These are phyloP conservation scores for Campaea margaritaria DNA, from an alignment of 2,888 invertebrate genomes.

Conservation along the genomic window DNA sequence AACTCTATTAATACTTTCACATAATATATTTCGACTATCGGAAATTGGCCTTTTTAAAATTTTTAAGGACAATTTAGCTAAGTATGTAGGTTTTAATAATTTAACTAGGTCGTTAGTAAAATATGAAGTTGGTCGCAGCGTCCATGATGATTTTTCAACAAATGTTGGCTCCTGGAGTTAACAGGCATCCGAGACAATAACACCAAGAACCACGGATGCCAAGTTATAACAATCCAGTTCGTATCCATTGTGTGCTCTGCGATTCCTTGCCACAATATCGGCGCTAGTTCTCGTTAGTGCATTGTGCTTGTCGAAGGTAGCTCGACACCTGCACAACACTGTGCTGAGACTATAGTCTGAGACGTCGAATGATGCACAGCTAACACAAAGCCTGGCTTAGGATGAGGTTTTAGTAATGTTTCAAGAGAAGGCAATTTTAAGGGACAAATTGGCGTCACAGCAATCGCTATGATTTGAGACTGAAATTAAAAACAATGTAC, in stretches of 20 bases:
- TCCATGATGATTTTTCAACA: neutral
- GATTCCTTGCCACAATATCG: neutral
- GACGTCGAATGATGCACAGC: neutral
- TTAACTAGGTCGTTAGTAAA: too few species aligned
- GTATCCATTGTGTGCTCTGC: neutral
- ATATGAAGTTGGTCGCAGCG: too few species aligned
- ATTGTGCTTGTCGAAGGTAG: neutral
- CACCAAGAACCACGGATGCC: neutral
- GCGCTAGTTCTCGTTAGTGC: conserved; percentile 3
- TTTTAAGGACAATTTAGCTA: too few species aligned
- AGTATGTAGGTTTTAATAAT: too few species aligned
- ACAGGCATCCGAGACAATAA: neutral
- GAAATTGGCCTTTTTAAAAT: too few species aligned
- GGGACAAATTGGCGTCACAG: too few species aligned
- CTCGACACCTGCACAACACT: conserved; percentile 1
- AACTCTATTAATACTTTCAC: too few species aligned
- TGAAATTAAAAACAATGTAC: too few species aligned
- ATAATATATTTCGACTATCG: too few species aligned
- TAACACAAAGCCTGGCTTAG: neutral
- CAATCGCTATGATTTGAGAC: too few species aligned
- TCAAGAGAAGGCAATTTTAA: too few species aligned
- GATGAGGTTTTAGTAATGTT: neutral
- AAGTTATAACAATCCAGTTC: neutral
- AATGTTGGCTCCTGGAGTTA: too few species aligned
- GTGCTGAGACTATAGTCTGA: neutral